These are phyloP conservation scores for Sciurus carolinensis DNA, from an alignment of 2,797 vertebrate genomes.

Conservation along the genomic window DNA sequence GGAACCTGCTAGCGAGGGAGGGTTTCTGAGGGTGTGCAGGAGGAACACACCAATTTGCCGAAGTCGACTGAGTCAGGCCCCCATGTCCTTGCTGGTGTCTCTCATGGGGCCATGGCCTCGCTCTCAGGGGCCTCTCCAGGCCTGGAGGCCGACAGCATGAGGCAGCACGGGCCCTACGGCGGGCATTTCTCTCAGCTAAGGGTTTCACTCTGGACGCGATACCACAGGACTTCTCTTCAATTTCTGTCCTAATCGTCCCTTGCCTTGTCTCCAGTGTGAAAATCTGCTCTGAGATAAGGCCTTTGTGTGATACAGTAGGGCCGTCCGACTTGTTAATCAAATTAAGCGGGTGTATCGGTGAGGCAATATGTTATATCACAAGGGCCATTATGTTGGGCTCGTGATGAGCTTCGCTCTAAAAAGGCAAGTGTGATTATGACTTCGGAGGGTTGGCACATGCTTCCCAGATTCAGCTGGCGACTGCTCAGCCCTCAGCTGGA, in stretches of 20 bases:
- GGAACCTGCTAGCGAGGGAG: background rate
- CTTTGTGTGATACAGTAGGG: background rate
- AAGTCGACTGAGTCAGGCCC: background rate
- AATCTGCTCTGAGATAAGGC: conserved; percentile 16
- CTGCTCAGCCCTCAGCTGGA: background rate
- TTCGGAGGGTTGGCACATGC: background rate
- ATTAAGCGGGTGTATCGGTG: background rate
- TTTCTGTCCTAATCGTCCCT: background rate
- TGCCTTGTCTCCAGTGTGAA: background rate
- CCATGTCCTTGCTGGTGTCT: rapidly evolving
- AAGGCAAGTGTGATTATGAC: background rate
- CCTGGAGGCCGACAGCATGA: background rate
- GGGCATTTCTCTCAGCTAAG: background rate
- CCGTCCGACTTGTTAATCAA: conserved; percentile 16
- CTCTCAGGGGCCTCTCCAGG: rapidly evolving
- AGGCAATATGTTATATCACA: background rate
- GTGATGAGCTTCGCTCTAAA: background rate
- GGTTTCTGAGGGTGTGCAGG: background rate
- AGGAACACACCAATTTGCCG: background rate
- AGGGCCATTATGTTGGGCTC: background rate
- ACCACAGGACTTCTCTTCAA: background rate
- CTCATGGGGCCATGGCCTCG: background rate
- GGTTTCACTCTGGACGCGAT: background rate
- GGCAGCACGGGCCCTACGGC: background rate
- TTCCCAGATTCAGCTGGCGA: background rate